Conservation (phyloP, 1,140 invertebrate species). For the Trachelipus rathkii region DNA sequence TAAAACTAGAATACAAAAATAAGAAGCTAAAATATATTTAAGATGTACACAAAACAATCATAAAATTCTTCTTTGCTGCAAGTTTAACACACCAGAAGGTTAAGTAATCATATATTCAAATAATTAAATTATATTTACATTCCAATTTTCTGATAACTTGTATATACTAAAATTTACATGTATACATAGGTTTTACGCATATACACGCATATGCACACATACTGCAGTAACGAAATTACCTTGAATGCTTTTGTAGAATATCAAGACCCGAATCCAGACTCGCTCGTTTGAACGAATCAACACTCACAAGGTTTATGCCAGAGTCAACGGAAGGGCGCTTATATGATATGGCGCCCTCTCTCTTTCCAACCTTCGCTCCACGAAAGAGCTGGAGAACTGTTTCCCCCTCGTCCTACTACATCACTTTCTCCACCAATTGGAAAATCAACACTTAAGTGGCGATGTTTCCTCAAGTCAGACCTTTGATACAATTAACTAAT, state of each 20-base stretch:
- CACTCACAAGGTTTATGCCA: slow-evolving; percentile 65
- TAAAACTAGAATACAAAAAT: too few relatives aligned
- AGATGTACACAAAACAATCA: too few relatives aligned
- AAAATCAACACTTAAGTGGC: slow-evolving; percentile 49
- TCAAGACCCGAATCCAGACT: slow-evolving; percentile 46
- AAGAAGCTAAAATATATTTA: too few relatives aligned
- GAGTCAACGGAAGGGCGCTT: slow-evolving; percentile 79
- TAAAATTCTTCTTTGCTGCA: too few relatives aligned
- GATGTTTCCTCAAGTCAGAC: slow-evolving; percentile 54
- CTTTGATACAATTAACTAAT: slow-evolving; percentile 24
- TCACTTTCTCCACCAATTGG: slow-evolving; percentile 35
- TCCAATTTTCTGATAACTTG: too few relatives aligned
- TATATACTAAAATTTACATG: neutral
- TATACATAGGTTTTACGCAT: slow-evolving; percentile 55
- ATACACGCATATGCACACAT: too few relatives aligned
- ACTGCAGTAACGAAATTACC: slow-evolving; percentile 45
- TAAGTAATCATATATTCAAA: too few relatives aligned
- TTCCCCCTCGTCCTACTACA: slow-evolving; percentile 1
- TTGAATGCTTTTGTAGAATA: slow-evolving; percentile 49
- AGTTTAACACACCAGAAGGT: too few relatives aligned
- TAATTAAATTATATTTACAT: too few relatives aligned
- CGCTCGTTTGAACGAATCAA: slow-evolving; percentile 50
- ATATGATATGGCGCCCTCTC: slow-evolving; percentile 53
- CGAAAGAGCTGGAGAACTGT: slow-evolving; percentile 49
- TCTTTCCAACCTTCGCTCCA: slow-evolving; percentile 48